Base-by-base conservation (phyloP, 2,888 invertebrate genomes). In the Chromoteleia sp. region DNA sequence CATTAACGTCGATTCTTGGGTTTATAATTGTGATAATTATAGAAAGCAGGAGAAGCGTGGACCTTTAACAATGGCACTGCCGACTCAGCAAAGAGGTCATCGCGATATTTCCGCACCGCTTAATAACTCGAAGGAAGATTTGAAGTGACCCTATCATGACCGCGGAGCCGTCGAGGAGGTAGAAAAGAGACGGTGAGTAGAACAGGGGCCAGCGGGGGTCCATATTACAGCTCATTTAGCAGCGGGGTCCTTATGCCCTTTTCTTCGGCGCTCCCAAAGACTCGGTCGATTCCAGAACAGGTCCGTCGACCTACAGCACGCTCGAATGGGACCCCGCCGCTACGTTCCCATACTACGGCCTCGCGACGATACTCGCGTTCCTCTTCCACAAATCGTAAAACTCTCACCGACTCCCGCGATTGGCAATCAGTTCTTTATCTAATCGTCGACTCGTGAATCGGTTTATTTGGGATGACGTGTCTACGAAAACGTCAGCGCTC, bases 201-300 rank as follows among this genome's bases (percentile, higher is more conserved):
- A 83, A 84, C 85, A 82, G 86, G 84, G 86, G 84, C 85, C 91
- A 91, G 90, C 90, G 87, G 91, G 91, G 89, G 88, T 90, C 89
- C 89, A 86, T 89, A 91, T 91, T 91, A 91, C 90, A 90, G 91
- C 91, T 91, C 91, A 91, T 91, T 91, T 91, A 91, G 91, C 91
- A 91, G 91, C 91, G 88, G 90, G 90, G 84, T 89, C 89, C 89
- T 88, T 84, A 83, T 88, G 86, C 86, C 88, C 86, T 87, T 86
- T 87, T 87, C 88, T 87, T 87, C 86, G 85, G 86, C 87, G 86
- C 87, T 86, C 85, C 84, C 82, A 85, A 85, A 84, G 85, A 83
- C 82, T 82, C 80, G 68, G 82, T 81, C 79, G 82, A 84, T 80
- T 70, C 82, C 74, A 83, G 83, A 85, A 85, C 85, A 83, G 86